A percentile compares a stretch with the other conserved stretches of the same genome.
phyloP scores from a whole-genome alignment of 2,888 invertebrate species.

The Cancer borealis region DNA sequence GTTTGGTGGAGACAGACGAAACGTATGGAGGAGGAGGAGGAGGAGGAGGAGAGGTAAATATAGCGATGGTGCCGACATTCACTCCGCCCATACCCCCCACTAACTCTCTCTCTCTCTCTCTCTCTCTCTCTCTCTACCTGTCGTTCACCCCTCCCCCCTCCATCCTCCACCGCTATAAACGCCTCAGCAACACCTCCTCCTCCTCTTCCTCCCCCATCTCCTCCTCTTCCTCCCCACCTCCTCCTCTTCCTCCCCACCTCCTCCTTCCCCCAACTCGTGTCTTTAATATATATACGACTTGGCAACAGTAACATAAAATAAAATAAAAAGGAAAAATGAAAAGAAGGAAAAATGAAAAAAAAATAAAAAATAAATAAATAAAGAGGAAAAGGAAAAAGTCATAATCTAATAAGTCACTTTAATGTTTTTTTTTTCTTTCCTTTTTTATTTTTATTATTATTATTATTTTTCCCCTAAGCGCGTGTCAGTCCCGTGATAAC shows the following conservation, averaged over 20 bases:
- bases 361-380: not conserved
- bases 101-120: slow-evolving; percentile 55
- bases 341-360: not conserved
- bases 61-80: slow-evolving; percentile 48
- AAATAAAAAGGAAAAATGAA: not conserved
- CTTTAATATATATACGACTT: not conserved
- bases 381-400: not conserved
- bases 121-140: slow-evolving; percentile 40
- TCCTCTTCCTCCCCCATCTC: not conserved
- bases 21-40: slow-evolving; percentile 24
- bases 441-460: not conserved
- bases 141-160: not conserved
- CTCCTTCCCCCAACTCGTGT: not conserved
- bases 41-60: slow-evolving; percentile 50
- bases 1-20: not conserved
- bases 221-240: not conserved
- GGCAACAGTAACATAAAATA: slow-evolving; percentile 13
- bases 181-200: slow-evolving; percentile 7
- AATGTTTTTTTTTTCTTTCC: not conserved
- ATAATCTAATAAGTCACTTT: not conserved
- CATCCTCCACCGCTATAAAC: not conserved
- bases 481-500: not conserved
- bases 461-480: too few species aligned
- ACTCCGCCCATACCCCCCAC: slow-evolving; percentile 38
- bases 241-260: not conserved